phyloP scores from a whole-genome alignment of 1,140 invertebrate species.

The Drosophila prosaltans region DNA sequence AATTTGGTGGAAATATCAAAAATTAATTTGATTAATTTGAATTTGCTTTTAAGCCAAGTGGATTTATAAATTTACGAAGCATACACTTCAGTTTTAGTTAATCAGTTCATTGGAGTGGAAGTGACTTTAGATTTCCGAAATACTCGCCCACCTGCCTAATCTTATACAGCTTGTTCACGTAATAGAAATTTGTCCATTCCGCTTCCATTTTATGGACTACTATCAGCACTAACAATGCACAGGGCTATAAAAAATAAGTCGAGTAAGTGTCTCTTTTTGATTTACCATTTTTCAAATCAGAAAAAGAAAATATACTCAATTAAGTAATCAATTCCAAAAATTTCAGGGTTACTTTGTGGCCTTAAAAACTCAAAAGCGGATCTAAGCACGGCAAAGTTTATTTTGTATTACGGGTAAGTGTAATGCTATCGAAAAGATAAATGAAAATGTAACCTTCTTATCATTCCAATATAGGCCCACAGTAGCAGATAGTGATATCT shows the following conservation, averaged over 20 bases:
- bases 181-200: constrained; percentile 24
- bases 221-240: constrained; percentile 59
- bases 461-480: constrained; percentile 49
- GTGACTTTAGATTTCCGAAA: constrained; percentile 14
- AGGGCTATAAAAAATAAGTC: constrained; percentile 76
- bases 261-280: constrained; percentile 48
- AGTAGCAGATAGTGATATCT: constrained; percentile 74
- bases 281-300: background rate
- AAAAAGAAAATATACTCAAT: constrained; percentile 23
- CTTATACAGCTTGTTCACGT: constrained; percentile 17
- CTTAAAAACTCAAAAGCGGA: constrained; percentile 65
- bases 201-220: constrained; percentile 38
- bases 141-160: background rate
- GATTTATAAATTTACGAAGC: constrained; percentile 28
- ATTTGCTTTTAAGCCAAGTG: constrained; percentile 18
- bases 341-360: constrained; percentile 66
- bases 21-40: constrained; percentile 44
- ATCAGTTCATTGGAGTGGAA: constrained; percentile 46
- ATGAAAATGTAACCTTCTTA: background rate
- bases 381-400: constrained; percentile 69
- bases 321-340: constrained; percentile 9
- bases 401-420: constrained; percentile 70
- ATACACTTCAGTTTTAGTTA: constrained; percentile 43
- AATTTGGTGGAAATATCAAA: constrained; percentile 36
- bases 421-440: background rate